Conservation (phyloP, 1,140 invertebrate species). For the Aphaenogaster ashmeadi region DNA sequence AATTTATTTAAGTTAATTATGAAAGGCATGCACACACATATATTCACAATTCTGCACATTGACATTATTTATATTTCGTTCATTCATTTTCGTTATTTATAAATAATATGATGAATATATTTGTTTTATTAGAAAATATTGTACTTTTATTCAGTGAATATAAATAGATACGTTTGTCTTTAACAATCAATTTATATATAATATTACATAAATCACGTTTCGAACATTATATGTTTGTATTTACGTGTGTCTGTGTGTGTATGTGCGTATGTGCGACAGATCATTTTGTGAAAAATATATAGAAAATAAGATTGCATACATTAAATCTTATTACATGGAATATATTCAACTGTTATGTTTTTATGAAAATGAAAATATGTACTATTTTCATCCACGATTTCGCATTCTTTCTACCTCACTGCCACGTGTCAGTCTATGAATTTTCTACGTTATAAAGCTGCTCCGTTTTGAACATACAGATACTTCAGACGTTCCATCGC, state of each 20-base stretch:
- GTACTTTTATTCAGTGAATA: background rate
- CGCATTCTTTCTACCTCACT: background rate
- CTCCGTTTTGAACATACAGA: conserved; percentile 35
- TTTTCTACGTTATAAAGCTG: conserved; percentile 10
- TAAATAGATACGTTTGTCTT: background rate
- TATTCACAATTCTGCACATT: background rate
- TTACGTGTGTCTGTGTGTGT: background rate
- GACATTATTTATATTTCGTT: background rate
- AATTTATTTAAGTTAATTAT: conserved; percentile 34
- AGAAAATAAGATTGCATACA: background rate
- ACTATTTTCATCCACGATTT: background rate
- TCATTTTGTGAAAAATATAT: background rate
- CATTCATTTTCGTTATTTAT: background rate
- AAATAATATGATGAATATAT: background rate
- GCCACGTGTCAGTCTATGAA: conserved; percentile 17
- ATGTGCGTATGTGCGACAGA: background rate
- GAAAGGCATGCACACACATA: background rate
- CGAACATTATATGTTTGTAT: background rate
- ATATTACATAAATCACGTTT: background rate
- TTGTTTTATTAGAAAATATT: background rate
- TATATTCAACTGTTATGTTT: background rate
- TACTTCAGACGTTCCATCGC: conserved; percentile 31
- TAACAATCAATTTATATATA: background rate
- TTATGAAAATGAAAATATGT: background rate
- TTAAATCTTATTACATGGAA: background rate